phyloP scores from a whole-genome alignment of 2,113 vertebrate species.

The Cettia cetti region DNA sequence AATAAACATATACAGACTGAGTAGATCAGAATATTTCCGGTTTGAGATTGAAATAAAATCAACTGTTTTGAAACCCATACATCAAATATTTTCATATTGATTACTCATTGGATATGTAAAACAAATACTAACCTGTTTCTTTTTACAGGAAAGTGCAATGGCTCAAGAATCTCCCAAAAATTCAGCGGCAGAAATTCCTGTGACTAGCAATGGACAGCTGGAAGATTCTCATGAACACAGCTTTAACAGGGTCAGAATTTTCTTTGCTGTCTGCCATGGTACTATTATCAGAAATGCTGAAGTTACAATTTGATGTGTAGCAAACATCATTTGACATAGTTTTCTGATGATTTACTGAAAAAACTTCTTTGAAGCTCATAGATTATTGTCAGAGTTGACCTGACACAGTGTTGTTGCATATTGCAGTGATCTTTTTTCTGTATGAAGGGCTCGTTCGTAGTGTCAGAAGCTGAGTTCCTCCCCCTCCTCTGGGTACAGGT shows the following conservation, averaged over 20 bases:
- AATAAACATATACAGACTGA: background rate
- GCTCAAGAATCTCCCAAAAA: slow-evolving; percentile 87
- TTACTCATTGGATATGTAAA: background rate
- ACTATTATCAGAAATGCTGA: background rate
- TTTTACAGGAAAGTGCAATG: slow-evolving; percentile 80
- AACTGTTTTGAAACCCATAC: background rate
- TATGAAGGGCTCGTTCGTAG: background rate
- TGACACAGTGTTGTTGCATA: background rate
- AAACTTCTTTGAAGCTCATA: background rate
- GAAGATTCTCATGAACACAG: slow-evolving; percentile 80
- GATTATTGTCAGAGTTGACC: background rate
- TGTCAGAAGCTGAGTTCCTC: background rate
- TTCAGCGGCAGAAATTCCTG: slow-evolving; percentile 92
- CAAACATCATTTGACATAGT: background rate
- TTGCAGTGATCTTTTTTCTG: background rate
- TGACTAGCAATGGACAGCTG: slow-evolving; percentile 92
- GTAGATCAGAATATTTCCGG: background rate
- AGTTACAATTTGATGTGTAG: background rate
- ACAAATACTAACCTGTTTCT: background rate
- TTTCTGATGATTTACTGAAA: background rate
- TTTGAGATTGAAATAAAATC: background rate
- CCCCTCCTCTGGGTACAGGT: rapidly evolving
- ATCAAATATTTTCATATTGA: background rate
- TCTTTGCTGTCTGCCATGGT: background rate
- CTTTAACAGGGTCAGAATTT: slow-evolving; percentile 81